These are phyloP conservation scores for Atherinomorus stipes DNA, from an alignment of 2,113 vertebrate species.

Conservation along the genomic window DNA sequence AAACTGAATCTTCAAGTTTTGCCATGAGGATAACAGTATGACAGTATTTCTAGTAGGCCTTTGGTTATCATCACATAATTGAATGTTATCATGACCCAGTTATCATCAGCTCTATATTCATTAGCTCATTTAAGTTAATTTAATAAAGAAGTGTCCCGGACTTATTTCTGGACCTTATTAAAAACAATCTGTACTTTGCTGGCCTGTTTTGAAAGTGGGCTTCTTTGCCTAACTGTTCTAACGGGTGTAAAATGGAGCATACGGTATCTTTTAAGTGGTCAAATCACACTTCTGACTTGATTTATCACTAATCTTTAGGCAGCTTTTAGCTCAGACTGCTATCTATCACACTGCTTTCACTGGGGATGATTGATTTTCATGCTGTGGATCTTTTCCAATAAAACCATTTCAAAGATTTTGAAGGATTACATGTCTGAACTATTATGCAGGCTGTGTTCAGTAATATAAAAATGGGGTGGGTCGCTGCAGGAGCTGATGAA, in stretches of 20 bases:
- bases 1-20: too few species aligned
- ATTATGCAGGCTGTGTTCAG: not conserved
- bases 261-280: not conserved
- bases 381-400: not conserved
- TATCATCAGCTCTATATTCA: slow-evolving; percentile 24
- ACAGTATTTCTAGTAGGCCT: not conserved
- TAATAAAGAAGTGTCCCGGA: slow-evolving; percentile 13
- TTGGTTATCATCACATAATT: not conserved
- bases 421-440: slow-evolving; percentile 21
- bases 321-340: slow-evolving; percentile 21
- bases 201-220: slow-evolving; percentile 34
- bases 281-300: slow-evolving; percentile 20
- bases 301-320: slow-evolving; percentile 49
- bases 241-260: too few species aligned
- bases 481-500: not conserved
- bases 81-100: slow-evolving; percentile 25
- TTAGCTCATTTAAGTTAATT: too few species aligned
- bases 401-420: slow-evolving; percentile 13
- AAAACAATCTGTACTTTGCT: slow-evolving; percentile 4
- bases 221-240: not conserved
- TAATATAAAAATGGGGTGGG: not conserved
- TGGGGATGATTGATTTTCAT: slow-evolving; percentile 22
- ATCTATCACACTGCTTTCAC: slow-evolving; percentile 33
- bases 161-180: slow-evolving; percentile 34
- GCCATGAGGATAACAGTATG: not conserved